Evolutionary conservation across 2,113 vertebrate species (phyloP), one percentile per base, ranked within the genome.

Genomic region (Piprites chloris): DNA sequence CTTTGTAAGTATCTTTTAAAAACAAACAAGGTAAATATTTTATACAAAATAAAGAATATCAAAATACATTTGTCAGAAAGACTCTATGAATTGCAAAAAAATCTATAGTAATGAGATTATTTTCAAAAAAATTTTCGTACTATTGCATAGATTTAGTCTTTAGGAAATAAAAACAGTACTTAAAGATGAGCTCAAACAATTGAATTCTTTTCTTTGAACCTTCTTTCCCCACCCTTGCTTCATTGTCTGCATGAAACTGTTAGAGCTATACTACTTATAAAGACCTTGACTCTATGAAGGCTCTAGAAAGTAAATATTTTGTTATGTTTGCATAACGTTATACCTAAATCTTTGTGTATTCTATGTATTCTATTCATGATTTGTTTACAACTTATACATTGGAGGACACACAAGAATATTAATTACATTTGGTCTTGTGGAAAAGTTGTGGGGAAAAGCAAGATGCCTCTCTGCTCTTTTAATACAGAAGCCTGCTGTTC

Each of bases 101-200:
- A 19, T 39, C 9, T 41, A 13, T 55, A 47, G 35, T 35, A 3
- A 32, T 27, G 30, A 55, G 21, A 22, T 55, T 35, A 23, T 39
- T 83, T 62, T 69, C 47, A 62, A 22, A 20, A n/a, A 16, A n/a
- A 14, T 35, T 76, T 24, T 35, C 30, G 11, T 41, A 55, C 30
- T 95, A 62, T n/a, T 85, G n/a, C 22, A 52, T 66, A 93, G 37
- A 46, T 88, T 90, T 85, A 58, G 28, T 76, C 75, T 94, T 76
- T 90, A 73, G 56, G 76, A 95, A 81, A 46, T 39, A 69, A 65
- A n/a, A 39, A 0, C 24, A 47, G 46, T 83, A 87, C 68, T 87
- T 89, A 96, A 94, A 95, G 39, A 91, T 79, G 42, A 91, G 52
- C 20, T 95, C 41, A 73, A 85, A 71, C 77, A 95, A 72, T 61